phyloP scores from a whole-genome alignment of 2,888 invertebrate genomes.

The Pollenia angustigena region DNA sequence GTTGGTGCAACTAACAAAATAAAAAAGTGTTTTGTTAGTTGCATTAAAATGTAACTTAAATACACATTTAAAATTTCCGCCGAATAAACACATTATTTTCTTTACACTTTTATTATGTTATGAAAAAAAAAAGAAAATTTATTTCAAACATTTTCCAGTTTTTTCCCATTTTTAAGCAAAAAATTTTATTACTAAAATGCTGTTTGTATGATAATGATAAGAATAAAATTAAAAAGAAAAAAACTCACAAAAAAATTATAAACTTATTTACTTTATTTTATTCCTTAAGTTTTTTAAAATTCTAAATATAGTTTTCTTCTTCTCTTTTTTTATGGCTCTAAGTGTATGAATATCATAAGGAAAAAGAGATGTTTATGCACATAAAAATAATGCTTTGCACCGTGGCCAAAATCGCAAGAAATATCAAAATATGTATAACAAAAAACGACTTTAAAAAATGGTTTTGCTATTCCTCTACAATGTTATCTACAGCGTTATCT shows the following conservation, averaged over 20 bases:
- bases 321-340: neutral
- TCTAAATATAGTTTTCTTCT: neutral
- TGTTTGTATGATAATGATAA: conserved; percentile 1
- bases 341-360: neutral
- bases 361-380: conserved; percentile 16
- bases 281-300: conserved; percentile 15
- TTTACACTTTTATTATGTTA: no score
- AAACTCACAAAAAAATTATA: neutral
- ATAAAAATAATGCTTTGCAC: neutral
- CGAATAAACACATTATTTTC: no score
- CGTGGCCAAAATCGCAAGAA: no score
- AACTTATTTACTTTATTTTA: neutral
- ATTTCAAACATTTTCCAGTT: neutral
- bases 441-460: no score
- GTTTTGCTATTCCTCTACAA: no score
- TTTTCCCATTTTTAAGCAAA: neutral
- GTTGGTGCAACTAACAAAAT: neutral
- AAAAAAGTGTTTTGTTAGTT: neutral
- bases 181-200: conserved; percentile 20
- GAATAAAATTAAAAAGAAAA: neutral
- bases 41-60: no score
- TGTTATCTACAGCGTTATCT: no score
- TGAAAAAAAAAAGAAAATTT: no score
- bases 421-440: no score
- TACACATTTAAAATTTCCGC: no score